Conservation (phyloP, 1,140 invertebrate species). For the Ceratitis capitata region DNA sequence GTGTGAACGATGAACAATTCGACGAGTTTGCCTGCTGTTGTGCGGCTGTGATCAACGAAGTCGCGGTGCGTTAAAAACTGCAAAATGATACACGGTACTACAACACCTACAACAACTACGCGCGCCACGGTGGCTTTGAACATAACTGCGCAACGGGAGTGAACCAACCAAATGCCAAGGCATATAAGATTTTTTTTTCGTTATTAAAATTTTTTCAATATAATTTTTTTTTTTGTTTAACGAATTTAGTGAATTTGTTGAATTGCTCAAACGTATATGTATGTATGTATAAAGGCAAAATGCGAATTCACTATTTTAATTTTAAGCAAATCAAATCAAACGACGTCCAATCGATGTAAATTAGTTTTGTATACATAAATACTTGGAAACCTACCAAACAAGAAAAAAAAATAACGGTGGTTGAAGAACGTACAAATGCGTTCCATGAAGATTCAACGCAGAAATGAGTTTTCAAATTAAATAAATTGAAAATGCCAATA, state of each 20-base stretch:
- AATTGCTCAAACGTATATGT: neutral
- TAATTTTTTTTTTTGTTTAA: too few species aligned
- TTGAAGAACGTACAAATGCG: neutral
- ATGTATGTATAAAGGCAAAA: neutral
- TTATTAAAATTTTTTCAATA: too few species aligned
- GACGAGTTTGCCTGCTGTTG: neutral
- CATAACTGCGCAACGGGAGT: neutral
- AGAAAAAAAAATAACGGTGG: neutral
- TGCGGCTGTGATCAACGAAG: neutral
- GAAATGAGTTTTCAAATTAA: neutral
- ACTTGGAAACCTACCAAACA: neutral
- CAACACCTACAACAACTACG: slow-evolving; percentile 14
- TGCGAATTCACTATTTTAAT: neutral
- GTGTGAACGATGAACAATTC: neutral
- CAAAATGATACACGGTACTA: slow-evolving; percentile 28
- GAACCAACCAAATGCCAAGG: neutral
- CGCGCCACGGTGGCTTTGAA: neutral
- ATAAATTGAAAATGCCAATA: neutral
- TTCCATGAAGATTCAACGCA: neutral
- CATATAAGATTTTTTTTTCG: neutral
- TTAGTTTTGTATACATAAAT: slow-evolving; percentile 32
- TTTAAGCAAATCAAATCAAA: neutral
- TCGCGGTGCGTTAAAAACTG: slow-evolving; percentile 21
- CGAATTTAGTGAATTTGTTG: neutral
- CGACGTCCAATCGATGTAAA: slow-evolving; percentile 20